These are phyloP conservation scores for Caenorhabditis panamensis DNA, from an alignment of 2,888 invertebrate genomes.

Conservation along the genomic window DNA sequence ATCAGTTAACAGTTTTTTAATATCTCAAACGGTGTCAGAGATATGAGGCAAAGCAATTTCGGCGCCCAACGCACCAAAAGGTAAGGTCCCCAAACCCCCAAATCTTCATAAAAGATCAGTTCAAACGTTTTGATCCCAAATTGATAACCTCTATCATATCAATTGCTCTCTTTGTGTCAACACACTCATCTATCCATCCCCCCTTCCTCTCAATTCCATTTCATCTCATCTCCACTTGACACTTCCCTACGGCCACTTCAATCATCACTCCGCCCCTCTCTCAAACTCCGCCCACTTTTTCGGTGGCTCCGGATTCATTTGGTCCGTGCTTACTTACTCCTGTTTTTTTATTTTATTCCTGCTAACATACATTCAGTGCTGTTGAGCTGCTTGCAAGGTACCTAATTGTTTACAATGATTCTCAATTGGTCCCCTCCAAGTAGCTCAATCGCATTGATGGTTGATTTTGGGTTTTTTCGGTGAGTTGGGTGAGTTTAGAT, in stretches of 20 bases:
- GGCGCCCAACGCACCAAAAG: no score
- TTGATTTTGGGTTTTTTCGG: neutral
- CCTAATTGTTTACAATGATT: slow-evolving; percentile 58
- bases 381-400: slow-evolving; percentile 62
- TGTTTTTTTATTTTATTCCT: neutral
- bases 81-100: no score
- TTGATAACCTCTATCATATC: neutral
- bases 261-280: slow-evolving; percentile 13
- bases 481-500: no score
- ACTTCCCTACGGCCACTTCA: slow-evolving; percentile 51
- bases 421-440: slow-evolving; percentile 69
- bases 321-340: slow-evolving; percentile 9
- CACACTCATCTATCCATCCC: slow-evolving; percentile 46
- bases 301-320: slow-evolving; percentile 19
- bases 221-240: slow-evolving; percentile 60
- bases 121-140: no score
- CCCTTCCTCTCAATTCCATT: no score
- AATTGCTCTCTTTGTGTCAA: slow-evolving; percentile 52
- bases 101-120: no score
- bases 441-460: slow-evolving; percentile 50
- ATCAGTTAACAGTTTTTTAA: no score
- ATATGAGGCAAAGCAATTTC: no score
- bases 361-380: slow-evolving; percentile 12
- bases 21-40: no score
- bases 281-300: slow-evolving; percentile 38